Base-by-base conservation (phyloP, 2,888 invertebrate species). In the Pristionchus entomophagus region DNA sequence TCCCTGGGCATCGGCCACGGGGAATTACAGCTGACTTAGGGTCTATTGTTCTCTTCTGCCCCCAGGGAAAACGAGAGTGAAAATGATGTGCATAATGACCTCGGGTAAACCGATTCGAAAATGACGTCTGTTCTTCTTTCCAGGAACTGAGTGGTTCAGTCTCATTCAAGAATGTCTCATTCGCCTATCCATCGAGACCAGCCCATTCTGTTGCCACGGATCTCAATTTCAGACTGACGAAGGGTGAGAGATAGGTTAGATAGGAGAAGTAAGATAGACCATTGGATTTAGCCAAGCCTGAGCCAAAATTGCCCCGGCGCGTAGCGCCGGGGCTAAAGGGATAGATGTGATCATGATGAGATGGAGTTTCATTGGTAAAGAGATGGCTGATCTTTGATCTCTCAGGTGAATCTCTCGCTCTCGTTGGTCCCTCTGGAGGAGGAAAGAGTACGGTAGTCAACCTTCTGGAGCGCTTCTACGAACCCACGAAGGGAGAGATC, bases 361-460 rank as follows among this genome's bases (percentile, higher is more conserved):
- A 56, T 8, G n/a, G 22, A 56, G 56, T 65, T 29, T 65, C 32
- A 17, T 29, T 26, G 22, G 59, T 26, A 22, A 77, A n/a, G 22
- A 78, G 49, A 22, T 29, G 3, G 35, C 1, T 56, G 14, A 59
- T 41, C 45, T 26, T 12, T 26, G 26, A 45, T 65, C 35, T 65
- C 65, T 65, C 51, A 84, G 56, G 90, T 17, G 81, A 89, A 86
- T 90, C 88, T 22, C 83, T 92, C 29, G 91, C 91, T 35, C 78
- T 91, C 73, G 94, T 94, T 8, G 97, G 82, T 94, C 95, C 95
- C 1, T 96, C 96, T 88, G 97, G 97, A 0, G 97, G 97, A 93
- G 97, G 97, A 6, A 97, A 97, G 94, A 96, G 96, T 62, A 97
- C 97, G 0, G 96, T 96, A 77, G 96, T 97, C 85, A 96, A 96